These are phyloP conservation scores for Punctoribates punctum DNA, from an alignment of 2,888 invertebrate species.

Conservation along the genomic window DNA sequence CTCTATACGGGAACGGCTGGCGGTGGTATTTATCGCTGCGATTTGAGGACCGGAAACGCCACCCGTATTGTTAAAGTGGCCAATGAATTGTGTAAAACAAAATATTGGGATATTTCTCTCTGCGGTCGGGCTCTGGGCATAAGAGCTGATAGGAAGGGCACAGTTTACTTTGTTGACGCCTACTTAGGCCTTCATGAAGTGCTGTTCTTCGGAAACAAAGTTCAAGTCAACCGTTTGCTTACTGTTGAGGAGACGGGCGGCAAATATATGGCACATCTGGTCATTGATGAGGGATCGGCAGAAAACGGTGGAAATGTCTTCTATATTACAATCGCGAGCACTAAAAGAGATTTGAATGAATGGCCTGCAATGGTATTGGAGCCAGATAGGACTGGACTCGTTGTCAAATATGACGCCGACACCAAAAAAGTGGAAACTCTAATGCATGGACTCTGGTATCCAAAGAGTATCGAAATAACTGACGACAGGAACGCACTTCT, in stretches of 20 bases:
- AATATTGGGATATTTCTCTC: constrained; percentile 46
- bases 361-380: constrained; percentile 64
- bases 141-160: constrained; percentile 46
- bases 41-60: constrained; percentile 52
- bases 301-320: constrained; percentile 54
- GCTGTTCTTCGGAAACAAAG: constrained; percentile 24
- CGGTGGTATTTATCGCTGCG: constrained; percentile 72
- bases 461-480: constrained; percentile 81
- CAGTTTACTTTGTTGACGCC: constrained; percentile 48
- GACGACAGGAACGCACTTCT: constrained; percentile 76
- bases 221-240: constrained; percentile 38
- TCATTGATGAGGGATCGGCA: constrained; percentile 54
- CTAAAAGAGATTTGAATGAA: constrained; percentile 69
- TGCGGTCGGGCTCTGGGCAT: constrained; percentile 49
- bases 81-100: constrained; percentile 46
- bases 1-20: constrained; percentile 74
- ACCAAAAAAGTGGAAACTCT: constrained; percentile 62
- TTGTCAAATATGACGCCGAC: constrained; percentile 73
- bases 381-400: constrained; percentile 55
- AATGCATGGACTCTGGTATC: constrained; percentile 67
- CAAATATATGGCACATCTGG: constrained; percentile 33
- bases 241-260: constrained; percentile 25
- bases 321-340: constrained; percentile 82
- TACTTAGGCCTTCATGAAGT: constrained; percentile 47
- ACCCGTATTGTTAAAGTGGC: constrained; percentile 43